Conservation (phyloP, 1,140 invertebrate genomes). For the Lanistes nyassanus region DNA sequence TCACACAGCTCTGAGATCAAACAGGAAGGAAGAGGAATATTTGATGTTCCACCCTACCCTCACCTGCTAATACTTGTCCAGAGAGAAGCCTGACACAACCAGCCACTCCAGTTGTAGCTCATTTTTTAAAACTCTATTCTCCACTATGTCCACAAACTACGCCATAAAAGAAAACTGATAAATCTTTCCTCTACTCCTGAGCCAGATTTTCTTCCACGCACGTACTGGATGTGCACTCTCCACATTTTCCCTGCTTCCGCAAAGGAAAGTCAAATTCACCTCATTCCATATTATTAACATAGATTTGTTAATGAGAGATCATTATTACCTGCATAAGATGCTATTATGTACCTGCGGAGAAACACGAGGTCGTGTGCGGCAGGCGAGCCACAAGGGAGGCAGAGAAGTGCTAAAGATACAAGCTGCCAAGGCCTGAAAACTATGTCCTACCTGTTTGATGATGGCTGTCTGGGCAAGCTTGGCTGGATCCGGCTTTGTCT, state of each 20-base stretch:
- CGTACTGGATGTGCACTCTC: no score
- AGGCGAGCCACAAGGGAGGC: constrained; percentile 6
- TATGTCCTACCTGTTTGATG: constrained; percentile 63
- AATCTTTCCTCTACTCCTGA: no score
- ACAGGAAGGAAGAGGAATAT: no score
- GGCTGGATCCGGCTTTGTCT: constrained; percentile 61
- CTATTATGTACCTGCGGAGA: constrained; percentile 45
- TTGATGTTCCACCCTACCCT: no score
- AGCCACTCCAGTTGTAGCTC: no score
- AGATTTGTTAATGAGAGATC: constrained; percentile 60
- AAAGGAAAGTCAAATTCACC: constrained; percentile 10
- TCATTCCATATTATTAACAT: constrained; percentile 62
- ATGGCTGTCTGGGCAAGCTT: constrained; percentile 65
- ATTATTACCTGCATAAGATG: constrained; percentile 49
- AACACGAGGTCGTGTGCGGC: constrained; percentile 18
- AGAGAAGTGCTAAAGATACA: not conserved
- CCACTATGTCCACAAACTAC: no score
- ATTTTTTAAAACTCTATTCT: no score
- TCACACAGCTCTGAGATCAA: not conserved
- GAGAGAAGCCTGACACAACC: no score
- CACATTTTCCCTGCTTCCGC: not conserved
- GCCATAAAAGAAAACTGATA: no score
- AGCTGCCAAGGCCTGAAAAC: not conserved
- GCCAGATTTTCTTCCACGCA: no score
- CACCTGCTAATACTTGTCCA: no score